Base-by-base conservation (phyloP, 2,113 vertebrate species). In the Triplophysa siluroides region DNA sequence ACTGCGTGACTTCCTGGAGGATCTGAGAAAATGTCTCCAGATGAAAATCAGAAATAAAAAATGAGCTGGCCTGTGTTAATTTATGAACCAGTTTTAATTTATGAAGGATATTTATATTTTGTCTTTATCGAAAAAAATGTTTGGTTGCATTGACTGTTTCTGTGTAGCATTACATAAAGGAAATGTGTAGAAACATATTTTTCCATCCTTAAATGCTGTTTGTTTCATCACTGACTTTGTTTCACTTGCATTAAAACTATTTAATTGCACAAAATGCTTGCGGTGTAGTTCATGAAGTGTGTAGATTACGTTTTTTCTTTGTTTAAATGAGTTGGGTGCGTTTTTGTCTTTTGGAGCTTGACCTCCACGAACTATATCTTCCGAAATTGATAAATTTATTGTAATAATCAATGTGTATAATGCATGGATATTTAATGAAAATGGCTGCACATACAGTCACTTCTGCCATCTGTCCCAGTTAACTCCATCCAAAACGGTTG, bases 51-150 rank as follows among this genome's bases (percentile, higher is more conserved):
- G 12, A 33, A 19, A 38, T 38, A 38, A 3, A 38, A 74, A 21
- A 29, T 74, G 29, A 71, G 45, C 54, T 70, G 23, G 1, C 0
- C 64, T 5, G 14, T 52, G 16, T 10, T 38, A 4, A 4, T 21
- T 18, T 64, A 56, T 50, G 60, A 58, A 19, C 14, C 12, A 10
- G 19, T 62, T 58, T 50, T 79, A 76, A 81, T 79, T 66, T 81
- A 76, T 82, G 9, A 56, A 71, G 24, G 14, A 29, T 69, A 62
- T 76, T 65, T 82, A 69, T 66, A 41, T 41, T 29, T 26, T 47
- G 1, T 54, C 8, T 69, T 47, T 50, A 18, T 69, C 3, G 43
- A n/a, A 12, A 8, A 52, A 70, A 16, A 9, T 6, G 0, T 60
- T 74, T 11, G 12, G 23, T 43, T 74, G 18, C 13, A 18, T 60